These are phyloP conservation scores for Eristalis arbustorum DNA, from an alignment of 2,888 invertebrate species.

Conservation along the genomic window DNA sequence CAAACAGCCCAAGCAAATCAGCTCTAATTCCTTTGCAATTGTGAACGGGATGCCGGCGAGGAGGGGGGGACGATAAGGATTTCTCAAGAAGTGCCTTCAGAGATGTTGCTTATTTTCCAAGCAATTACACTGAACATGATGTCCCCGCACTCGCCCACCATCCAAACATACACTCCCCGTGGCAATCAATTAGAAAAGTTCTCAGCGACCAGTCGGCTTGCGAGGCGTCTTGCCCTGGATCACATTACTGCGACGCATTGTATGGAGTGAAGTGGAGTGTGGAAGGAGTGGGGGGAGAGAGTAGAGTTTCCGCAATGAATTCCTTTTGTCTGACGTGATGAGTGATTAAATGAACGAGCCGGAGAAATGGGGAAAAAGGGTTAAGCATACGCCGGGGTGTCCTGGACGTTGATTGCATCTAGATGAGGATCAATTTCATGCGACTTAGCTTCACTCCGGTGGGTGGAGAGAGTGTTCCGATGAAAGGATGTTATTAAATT, in stretches of 20 bases:
- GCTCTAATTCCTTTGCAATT: background rate
- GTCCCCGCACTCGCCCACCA: background rate
- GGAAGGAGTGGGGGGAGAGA: background rate
- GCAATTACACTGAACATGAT: constrained; percentile 28
- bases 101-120: constrained; percentile 21
- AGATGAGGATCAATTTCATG: background rate
- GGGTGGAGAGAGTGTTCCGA: background rate
- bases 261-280: background rate
- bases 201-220: background rate
- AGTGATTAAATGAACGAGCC: constrained; percentile 21
- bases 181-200: background rate
- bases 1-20: background rate
- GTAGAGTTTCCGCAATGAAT: constrained; percentile 6
- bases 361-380: constrained; percentile 1
- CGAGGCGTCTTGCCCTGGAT: background rate
- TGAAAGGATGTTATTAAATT: background rate
- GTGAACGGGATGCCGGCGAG: background rate
- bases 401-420: constrained; percentile 2
- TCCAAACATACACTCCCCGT: background rate
- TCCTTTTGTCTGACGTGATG: constrained; percentile 21
- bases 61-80: background rate
- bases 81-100: background rate
- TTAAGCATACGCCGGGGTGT: constrained; percentile 26
- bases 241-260: background rate
- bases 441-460: background rate